These are phyloP conservation scores for Scomber japonicus DNA, from an alignment of 2,113 vertebrate genomes.

Conservation along the genomic window DNA sequence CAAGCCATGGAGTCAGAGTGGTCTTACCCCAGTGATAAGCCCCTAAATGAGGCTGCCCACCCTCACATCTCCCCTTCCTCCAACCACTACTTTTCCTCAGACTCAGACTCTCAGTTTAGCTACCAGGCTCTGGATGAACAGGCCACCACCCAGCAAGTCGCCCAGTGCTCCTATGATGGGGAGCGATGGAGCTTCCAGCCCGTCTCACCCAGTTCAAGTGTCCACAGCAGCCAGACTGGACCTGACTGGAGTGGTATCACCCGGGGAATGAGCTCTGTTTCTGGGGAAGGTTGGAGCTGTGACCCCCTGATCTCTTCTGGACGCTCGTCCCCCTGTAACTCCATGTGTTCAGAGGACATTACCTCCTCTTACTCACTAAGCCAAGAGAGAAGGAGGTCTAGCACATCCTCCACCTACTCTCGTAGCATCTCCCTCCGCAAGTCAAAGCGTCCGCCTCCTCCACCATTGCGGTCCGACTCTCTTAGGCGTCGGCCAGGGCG, in stretches of 20 bases:
- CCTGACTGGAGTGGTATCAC: conserved; percentile 42
- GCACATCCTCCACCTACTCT: conserved; percentile 51
- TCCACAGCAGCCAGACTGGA: conserved; percentile 14
- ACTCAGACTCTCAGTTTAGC: conserved; percentile 80
- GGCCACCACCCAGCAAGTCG: conserved; percentile 65
- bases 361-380: conserved; percentile 60
- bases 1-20: conserved; percentile 34
- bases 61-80: conserved; percentile 75
- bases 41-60: conserved; percentile 50
- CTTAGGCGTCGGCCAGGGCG: conserved; percentile 85
- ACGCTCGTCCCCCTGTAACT: conserved; percentile 79
- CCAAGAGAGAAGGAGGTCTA: conserved; percentile 38
- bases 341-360: conserved; percentile 82
- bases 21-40: conserved; percentile 59
- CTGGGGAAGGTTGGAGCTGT: conserved; percentile 66
- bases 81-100: conserved; percentile 76
- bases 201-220: conserved; percentile 44
- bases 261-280: conserved; percentile 67
- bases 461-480: conserved; percentile 91
- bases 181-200: conserved; percentile 82
- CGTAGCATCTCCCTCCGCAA: conserved; percentile 92
- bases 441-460: conserved; percentile 91
- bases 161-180: conserved; percentile 71
- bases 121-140: conserved; percentile 64
- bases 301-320: conserved; percentile 78